Percentiles rank a stretch among this genome's conserved stretches.
phyloP scores from a whole-genome alignment of 2,113 vertebrate genomes.

The Lophochroa leadbeateri region DNA sequence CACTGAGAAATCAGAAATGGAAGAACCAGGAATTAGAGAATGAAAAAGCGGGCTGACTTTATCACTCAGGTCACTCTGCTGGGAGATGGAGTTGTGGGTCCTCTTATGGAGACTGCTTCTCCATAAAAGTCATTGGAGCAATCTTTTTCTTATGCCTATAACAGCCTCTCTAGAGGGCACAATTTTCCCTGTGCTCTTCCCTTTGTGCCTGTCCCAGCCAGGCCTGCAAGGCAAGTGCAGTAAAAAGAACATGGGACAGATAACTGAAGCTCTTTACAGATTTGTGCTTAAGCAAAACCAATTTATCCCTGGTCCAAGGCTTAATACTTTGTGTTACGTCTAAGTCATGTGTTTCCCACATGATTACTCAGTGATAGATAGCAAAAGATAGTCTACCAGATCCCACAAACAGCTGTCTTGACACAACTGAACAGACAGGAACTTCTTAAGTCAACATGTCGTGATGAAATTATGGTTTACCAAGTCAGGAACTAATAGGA shows the following conservation, averaged over 20 bases:
- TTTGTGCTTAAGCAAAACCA: neutral
- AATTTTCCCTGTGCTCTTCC: neutral
- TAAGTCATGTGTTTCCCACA: neutral
- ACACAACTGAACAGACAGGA: neutral
- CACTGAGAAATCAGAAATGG: neutral
- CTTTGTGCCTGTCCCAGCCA: neutral
- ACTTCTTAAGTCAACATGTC: neutral
- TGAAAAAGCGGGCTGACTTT: neutral
- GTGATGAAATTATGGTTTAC: neutral
- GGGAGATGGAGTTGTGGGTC: neutral
- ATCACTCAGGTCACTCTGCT: neutral
- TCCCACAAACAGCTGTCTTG: neutral
- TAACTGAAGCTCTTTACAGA: neutral
- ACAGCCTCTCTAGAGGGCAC: neutral
- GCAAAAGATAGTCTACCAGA: neutral
- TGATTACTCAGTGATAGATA: neutral
- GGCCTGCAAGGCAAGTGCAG: neutral
- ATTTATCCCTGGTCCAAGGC: neutral
- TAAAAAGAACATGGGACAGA: neutral
- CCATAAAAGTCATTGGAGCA: neutral
- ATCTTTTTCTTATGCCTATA: neutral
- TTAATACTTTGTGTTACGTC: neutral
- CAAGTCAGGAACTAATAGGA: neutral
- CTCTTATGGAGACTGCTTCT: rapidly evolving
- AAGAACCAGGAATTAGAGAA: neutral